phyloP scores from a whole-genome alignment of 2,888 invertebrate species.

The Aleiodes testaceus region DNA sequence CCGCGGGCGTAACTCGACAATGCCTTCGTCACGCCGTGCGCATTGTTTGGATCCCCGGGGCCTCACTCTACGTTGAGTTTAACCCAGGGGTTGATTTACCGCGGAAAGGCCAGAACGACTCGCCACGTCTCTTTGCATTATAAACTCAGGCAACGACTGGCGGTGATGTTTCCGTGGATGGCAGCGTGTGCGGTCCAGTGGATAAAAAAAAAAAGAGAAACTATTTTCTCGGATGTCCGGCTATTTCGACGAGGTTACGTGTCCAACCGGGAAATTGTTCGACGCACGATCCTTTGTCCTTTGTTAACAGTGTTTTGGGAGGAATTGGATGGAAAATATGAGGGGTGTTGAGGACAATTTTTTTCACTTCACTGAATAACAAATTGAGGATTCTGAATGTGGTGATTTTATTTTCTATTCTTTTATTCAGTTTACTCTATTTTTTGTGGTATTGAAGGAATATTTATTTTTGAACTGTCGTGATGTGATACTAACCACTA shows the following conservation, averaged over 20 bases:
- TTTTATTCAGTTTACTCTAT: too few species aligned
- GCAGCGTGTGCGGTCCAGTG: conserved; percentile 29
- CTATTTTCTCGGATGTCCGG: conserved; percentile 13
- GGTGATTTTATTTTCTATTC: too few species aligned
- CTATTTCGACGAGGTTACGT: not conserved
- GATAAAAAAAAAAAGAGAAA: conserved; percentile 23
- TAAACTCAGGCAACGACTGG: conserved; percentile 28
- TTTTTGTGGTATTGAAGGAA: too few species aligned
- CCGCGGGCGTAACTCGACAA: conserved; percentile 71
- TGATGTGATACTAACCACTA: too few species aligned
- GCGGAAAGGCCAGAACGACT: conserved; percentile 55
- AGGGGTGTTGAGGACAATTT: not conserved
- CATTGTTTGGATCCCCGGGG: conserved; percentile 64
- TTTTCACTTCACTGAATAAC: too few species aligned
- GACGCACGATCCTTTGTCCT: conserved; percentile 33
- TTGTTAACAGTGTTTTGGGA: not conserved
- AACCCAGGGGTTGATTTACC: conserved; percentile 65
- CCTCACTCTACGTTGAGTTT: conserved; percentile 58
- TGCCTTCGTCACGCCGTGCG: conserved; percentile 69
- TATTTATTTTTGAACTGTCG: too few species aligned
- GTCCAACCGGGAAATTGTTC: conserved; percentile 51
- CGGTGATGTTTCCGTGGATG: conserved; percentile 25
- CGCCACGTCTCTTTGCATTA: conserved; percentile 23
- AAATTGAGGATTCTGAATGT: too few species aligned
- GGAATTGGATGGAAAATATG: not conserved